These are phyloP conservation scores for Sylvia borin DNA, from an alignment of 2,797 vertebrate species.

Conservation along the genomic window DNA sequence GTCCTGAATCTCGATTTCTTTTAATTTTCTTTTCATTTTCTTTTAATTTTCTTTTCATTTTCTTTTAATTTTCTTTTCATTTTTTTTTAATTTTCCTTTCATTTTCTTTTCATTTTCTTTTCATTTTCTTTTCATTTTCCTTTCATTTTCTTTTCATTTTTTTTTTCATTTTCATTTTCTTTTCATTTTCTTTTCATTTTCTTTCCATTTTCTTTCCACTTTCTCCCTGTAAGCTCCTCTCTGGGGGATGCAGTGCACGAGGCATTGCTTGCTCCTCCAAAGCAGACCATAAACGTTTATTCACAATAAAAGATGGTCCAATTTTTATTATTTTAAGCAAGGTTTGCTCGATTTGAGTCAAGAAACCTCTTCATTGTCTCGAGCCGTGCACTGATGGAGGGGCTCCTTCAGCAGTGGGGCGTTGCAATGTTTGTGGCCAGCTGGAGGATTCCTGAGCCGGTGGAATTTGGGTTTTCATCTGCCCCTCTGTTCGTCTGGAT, in stretches of 20 bases:
- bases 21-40: not conserved
- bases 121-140: too few species aligned
- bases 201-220: too few species aligned
- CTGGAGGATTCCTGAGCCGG: not conserved
- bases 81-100: too few species aligned
- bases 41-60: too few species aligned
- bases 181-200: too few species aligned
- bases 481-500: not conserved
- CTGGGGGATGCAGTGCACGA: accelerated
- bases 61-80: too few species aligned
- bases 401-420: not conserved
- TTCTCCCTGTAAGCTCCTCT: not conserved
- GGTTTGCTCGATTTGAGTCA: not conserved
- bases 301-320: not conserved
- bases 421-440: slow-evolving; percentile 19
- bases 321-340: not conserved
- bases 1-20: not conserved
- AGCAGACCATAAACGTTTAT: not conserved
- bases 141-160: too few species aligned
- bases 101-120: not conserved
- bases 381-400: not conserved
- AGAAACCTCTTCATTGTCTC: not conserved
- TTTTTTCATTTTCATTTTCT: too few species aligned
- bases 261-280: not conserved
- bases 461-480: slow-evolving; percentile 1